A percentile compares a stretch with the other conserved stretches of the same genome.
Conservation (phyloP, 2,888 invertebrate genomes). For the Lasius fuliginosus region DNA sequence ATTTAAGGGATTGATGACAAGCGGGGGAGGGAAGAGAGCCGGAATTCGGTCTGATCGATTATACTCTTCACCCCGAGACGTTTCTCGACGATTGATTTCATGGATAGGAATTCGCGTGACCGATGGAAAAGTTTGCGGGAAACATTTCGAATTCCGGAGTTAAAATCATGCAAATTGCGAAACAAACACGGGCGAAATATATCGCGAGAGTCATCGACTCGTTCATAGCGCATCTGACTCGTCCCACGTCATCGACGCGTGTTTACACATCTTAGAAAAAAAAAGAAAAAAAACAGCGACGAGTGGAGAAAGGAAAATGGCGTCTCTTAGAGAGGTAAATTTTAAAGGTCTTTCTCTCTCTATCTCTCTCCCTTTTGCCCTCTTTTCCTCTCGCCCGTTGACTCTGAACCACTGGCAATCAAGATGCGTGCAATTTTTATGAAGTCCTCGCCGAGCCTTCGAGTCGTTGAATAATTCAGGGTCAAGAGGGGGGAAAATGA, state of each 20-base stretch:
- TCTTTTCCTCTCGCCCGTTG: constrained; percentile 50
- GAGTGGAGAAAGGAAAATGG: constrained; percentile 65
- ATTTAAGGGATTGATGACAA: constrained; percentile 70
- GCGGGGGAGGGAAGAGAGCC: constrained; percentile 36
- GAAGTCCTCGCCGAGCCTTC: constrained; percentile 82
- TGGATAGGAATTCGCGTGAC: constrained; percentile 18
- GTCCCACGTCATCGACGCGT: constrained; percentile 63
- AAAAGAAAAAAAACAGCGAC: constrained; percentile 51
- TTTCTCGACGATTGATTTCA: constrained; percentile 61
- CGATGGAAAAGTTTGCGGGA: constrained; percentile 8
- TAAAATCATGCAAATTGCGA: not conserved
- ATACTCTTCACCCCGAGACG: constrained; percentile 72
- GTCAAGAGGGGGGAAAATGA: constrained; percentile 78
- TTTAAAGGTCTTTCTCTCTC: constrained; percentile 74
- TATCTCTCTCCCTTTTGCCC: constrained; percentile 36
- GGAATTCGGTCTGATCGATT: constrained; percentile 79
- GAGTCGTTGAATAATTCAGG: constrained; percentile 84
- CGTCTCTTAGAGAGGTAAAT: constrained; percentile 71
- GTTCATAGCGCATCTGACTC: constrained; percentile 62
- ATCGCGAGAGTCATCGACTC: constrained; percentile 1
- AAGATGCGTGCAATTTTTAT: constrained; percentile 84
- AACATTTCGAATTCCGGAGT: not conserved
- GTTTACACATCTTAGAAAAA: constrained; percentile 49
- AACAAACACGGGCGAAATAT: not conserved
- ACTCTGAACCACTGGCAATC: constrained; percentile 81